These are phyloP conservation scores for Pterobdella sp. DNA, from an alignment of 2,888 invertebrate genomes.

Conservation along the genomic window DNA sequence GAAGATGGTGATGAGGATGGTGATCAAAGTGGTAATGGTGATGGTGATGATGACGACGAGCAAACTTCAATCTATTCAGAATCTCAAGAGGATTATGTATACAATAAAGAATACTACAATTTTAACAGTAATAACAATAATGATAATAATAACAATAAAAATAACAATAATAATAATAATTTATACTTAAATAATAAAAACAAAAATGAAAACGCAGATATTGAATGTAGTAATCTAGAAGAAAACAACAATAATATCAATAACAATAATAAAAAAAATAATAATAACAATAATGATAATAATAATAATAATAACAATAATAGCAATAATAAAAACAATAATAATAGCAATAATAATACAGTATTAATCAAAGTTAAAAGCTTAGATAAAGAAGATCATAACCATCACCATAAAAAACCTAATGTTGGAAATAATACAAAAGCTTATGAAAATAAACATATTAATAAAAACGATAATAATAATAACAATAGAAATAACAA, in stretches of 20 bases:
- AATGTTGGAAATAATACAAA: neutral
- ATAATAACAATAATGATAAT: neutral
- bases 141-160: neutral
- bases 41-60: neutral
- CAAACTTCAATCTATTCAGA: neutral
- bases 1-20: neutral
- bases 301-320: neutral
- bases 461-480: neutral
- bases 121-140: neutral
- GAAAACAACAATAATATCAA: neutral
- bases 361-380: too few species aligned
- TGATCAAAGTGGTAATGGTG: neutral
- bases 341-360: neutral
- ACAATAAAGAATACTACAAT: neutral
- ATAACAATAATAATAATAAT: neutral
- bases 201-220: too few species aligned
- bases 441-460: neutral
- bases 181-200: too few species aligned
- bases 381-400: neutral
- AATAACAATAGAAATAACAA: constrained; percentile 17
- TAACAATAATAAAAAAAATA: neutral
- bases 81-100: neutral
- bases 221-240: neutral
- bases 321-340: neutral
- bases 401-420: constrained; percentile 1